Percentiles rank a stretch among this genome's conserved stretches.
Evolutionary conservation across 1,140 invertebrate genomes (phyloP).

Genomic region (Zaprionus ornatus): DNA sequence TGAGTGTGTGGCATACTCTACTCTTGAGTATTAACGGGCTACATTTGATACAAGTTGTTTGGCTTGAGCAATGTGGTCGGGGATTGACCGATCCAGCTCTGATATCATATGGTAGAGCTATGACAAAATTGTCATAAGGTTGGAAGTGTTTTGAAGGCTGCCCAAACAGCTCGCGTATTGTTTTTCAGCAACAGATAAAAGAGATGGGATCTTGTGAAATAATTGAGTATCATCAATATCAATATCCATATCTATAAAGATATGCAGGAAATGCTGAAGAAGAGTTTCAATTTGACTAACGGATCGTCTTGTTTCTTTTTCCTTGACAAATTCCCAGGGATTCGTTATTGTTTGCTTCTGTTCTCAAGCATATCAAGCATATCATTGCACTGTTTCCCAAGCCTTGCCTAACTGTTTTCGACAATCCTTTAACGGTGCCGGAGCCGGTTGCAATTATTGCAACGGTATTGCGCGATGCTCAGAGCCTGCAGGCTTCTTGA

Average conservation of each 20-base stretch:
- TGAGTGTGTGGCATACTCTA: not conserved
- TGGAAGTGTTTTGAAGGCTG: conserved; percentile 1
- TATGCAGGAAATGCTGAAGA: not conserved
- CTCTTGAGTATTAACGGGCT: conserved; percentile 35
- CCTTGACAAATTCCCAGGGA: not conserved
- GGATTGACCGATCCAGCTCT: not conserved
- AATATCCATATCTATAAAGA: not conserved
- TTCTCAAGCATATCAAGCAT: conserved; percentile 58
- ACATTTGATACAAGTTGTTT: conserved; percentile 60
- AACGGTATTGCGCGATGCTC: conserved; percentile 60
- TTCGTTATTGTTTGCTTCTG: conserved; percentile 18
- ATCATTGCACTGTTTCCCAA: conserved; percentile 40
- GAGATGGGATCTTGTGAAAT: not conserved
- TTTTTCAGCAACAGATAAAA: not conserved
- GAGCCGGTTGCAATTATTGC: conserved; percentile 64
- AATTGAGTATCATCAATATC: not conserved
- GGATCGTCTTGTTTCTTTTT: conserved; percentile 1
- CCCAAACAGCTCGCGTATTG: not conserved
- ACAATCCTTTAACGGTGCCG: conserved; percentile 70
- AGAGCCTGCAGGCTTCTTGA: conserved; percentile 47
- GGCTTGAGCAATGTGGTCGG: conserved; percentile 9
- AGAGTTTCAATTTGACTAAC: not conserved
- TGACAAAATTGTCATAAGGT: not conserved
- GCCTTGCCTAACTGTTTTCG: conserved; percentile 48
- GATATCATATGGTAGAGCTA: conserved; percentile 32